Conservation (phyloP, 1,140 invertebrate species). For the Caenorhabditis tropicalis region DNA sequence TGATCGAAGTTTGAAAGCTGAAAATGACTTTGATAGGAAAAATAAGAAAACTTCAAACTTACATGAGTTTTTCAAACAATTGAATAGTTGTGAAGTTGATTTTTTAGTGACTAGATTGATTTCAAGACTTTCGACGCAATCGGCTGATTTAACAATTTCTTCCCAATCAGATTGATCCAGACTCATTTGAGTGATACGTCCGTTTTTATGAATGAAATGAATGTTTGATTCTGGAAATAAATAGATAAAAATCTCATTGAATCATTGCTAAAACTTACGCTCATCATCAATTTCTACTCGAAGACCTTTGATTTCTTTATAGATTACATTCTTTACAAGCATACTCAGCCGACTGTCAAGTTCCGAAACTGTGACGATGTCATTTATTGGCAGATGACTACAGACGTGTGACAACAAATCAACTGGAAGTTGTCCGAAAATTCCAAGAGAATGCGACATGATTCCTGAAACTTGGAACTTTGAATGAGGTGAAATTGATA, state of each 20-base stretch:
- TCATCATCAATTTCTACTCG: not conserved
- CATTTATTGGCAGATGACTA: conserved; percentile 11
- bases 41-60: not conserved
- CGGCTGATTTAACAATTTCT: not conserved
- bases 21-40: not conserved
- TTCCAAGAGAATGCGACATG: not conserved
- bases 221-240: not conserved
- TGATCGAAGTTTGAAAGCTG: conserved; percentile 1
- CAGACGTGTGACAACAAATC: not conserved
- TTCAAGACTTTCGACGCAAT: not conserved
- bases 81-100: not conserved
- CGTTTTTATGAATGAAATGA: not conserved
- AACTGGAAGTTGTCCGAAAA: conserved; percentile 1
- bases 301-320: not conserved
- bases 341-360: not conserved
- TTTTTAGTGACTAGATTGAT: not conserved
- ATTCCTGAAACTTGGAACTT: not conserved
- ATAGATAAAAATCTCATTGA: not conserved
- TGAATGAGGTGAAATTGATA: not conserved
- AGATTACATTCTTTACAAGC: not conserved
- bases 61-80: not conserved
- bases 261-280: not conserved
- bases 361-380: not conserved
- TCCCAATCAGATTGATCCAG: not conserved
- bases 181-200: not conserved